Evolutionary conservation across 2,113 vertebrate genomes (phyloP).

Genomic region (Panthera uncia): DNA sequence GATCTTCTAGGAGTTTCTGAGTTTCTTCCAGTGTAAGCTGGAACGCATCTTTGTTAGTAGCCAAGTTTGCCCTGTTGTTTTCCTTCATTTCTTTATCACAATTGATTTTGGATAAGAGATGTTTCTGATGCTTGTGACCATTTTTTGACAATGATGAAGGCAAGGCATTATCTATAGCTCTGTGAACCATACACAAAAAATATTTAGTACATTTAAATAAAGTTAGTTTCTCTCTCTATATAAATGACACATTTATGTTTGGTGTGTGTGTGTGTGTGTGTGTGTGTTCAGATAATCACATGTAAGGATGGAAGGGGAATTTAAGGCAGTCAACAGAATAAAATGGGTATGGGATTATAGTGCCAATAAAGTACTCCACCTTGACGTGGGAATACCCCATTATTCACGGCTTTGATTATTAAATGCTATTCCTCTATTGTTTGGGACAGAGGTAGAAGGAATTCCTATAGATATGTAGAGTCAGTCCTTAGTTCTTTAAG

Average conservation of each 20-base stretch:
- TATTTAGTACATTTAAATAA: constrained; percentile 69
- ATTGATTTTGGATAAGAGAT: constrained; percentile 79
- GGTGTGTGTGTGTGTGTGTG: neutral
- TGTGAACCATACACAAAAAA: constrained; percentile 79
- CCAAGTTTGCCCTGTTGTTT: constrained; percentile 73
- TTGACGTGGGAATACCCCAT: neutral
- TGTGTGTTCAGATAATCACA: constrained; percentile 66
- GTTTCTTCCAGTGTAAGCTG: constrained; percentile 85
- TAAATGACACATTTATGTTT: constrained; percentile 12
- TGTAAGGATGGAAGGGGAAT: constrained; percentile 60
- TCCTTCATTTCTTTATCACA: constrained; percentile 84
- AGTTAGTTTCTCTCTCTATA: constrained; percentile 51
- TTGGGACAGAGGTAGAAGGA: neutral
- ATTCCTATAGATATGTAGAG: neutral
- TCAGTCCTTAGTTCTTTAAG: neutral
- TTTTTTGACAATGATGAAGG: constrained; percentile 82
- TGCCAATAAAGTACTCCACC: constrained; percentile 14
- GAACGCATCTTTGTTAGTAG: constrained; percentile 80
- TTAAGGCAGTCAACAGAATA: constrained; percentile 32
- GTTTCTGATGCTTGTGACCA: constrained; percentile 75
- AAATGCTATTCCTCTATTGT: neutral
- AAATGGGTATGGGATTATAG: constrained; percentile 7
- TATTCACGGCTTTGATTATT: neutral
- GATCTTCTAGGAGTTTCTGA: constrained; percentile 84
- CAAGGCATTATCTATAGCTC: constrained; percentile 83